A percentile compares a stretch with the other conserved stretches of the same genome.
phyloP scores from a whole-genome alignment of 2,888 invertebrate species.

The Archips crataeganus region DNA sequence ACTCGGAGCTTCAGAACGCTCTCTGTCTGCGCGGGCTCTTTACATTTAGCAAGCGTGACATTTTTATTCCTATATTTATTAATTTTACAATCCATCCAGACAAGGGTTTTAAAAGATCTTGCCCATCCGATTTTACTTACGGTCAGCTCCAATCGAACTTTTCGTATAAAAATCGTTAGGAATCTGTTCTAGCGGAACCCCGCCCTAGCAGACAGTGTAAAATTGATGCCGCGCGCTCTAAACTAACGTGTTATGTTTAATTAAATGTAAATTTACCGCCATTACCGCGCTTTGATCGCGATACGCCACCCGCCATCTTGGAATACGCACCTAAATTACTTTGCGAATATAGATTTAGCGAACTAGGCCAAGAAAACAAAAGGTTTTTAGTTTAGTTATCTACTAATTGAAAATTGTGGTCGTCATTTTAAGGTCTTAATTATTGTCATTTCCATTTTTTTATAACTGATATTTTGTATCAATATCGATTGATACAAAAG shows the following conservation, averaged over 20 bases:
- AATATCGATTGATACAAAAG: no score
- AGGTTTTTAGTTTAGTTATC: neutral
- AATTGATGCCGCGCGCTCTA: constrained; percentile 44
- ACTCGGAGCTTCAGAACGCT: no score
- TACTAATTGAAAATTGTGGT: neutral
- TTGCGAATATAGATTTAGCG: constrained; percentile 4
- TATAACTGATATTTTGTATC: neutral
- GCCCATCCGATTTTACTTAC: no score
- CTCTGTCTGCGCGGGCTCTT: no score
- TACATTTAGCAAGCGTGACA: no score
- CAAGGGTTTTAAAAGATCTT: no score
- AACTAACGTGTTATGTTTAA: constrained; percentile 61
- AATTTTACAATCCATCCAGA: no score
- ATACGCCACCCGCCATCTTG: constrained; percentile 44
- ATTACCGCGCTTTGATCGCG: constrained; percentile 63
- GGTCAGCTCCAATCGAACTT: no score
- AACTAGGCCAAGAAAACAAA: constrained; percentile 19
- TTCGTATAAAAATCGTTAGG: neutral
- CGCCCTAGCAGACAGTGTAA: constrained; percentile 45
- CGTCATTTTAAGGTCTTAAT: neutral
- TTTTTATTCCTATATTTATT: no score
- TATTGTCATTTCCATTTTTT: no score
- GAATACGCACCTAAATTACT: neutral
- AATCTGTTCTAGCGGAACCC: constrained; percentile 11
- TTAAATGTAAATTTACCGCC: constrained; percentile 60